Conservation (phyloP, 2,797 vertebrate species). For the Tenualosa thibaudeaui region DNA sequence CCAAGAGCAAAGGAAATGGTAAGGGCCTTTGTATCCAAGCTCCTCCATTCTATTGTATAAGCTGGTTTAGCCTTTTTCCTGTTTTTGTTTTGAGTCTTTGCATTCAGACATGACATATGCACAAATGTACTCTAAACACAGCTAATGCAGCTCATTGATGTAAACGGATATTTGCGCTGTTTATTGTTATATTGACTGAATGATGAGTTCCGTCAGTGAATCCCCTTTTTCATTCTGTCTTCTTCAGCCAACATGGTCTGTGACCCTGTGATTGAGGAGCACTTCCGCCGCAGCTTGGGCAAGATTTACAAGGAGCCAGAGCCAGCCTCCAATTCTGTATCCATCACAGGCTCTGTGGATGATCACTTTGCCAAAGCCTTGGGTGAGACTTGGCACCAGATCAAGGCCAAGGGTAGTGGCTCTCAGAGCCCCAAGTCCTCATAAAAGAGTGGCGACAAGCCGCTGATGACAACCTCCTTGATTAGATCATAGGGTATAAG, state of each 20-base stretch:
- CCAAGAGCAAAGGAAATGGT: conserved; percentile 77
- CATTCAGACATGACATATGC: background rate
- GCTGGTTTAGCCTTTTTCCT: background rate
- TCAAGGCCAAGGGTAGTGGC: conserved; percentile 87
- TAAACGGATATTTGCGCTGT: background rate
- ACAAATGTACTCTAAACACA: background rate
- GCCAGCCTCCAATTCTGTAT: conserved; percentile 87
- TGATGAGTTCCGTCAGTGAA: background rate
- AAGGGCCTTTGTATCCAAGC: conserved; percentile 32
- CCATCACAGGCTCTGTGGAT: conserved; percentile 94
- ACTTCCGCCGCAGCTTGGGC: conserved; percentile 96
- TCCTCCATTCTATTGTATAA: background rate
- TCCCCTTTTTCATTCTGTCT: background rate
- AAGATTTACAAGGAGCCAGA: conserved; percentile 94
- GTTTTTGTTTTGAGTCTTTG: background rate
- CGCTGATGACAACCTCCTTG: background rate
- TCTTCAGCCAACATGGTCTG: conserved; percentile 77
- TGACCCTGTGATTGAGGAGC: conserved; percentile 96
- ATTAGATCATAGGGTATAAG: conserved; percentile 4
- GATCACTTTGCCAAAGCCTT: conserved; percentile 98
- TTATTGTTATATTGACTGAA: background rate
- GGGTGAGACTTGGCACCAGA: conserved; percentile 94
- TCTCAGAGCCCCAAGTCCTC: conserved; percentile 74
- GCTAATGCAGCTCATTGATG: background rate
- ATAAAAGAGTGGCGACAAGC: conserved; percentile 33